Percentiles rank a stretch among this genome's conserved stretches.
Evolutionary conservation across 2,888 invertebrate genomes (phyloP).

Genomic region (Linyphia triangularis): DNA sequence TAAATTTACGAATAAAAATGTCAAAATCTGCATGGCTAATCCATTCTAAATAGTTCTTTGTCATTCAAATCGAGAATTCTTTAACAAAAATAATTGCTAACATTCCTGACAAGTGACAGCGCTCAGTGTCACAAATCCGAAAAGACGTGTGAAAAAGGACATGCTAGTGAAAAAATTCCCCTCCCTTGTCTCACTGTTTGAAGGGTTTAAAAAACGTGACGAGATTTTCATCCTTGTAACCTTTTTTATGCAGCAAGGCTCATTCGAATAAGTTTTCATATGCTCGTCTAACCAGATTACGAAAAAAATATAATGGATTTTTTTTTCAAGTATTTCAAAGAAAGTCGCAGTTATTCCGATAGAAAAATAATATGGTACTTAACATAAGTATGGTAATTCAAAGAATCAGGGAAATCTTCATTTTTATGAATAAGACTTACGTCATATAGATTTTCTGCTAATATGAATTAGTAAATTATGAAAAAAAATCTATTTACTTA

Average conservation of each 20-base stretch:
- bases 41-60: neutral
- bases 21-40: neutral
- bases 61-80: neutral
- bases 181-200: neutral
- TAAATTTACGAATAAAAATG: neutral
- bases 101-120: neutral
- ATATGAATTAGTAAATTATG: too few relatives aligned
- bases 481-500: too few relatives aligned
- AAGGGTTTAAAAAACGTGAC: conserved; percentile 14
- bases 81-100: conserved; percentile 20
- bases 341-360: neutral
- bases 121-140: conserved; percentile 22
- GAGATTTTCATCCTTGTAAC: neutral
- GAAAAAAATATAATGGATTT: neutral
- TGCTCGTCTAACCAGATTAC: conserved; percentile 18
- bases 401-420: neutral
- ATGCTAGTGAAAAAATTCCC: neutral
- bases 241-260: neutral
- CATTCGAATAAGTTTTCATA: neutral
- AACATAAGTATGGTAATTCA: neutral
- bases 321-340: neutral
- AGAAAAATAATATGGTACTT: neutral
- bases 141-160: neutral
- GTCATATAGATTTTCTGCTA: too few relatives aligned
- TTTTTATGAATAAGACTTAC: neutral